A percentile compares a stretch with the other conserved stretches of the same genome.
phyloP scores from a whole-genome alignment of 2,113 vertebrate species.

The Limanda limanda region DNA sequence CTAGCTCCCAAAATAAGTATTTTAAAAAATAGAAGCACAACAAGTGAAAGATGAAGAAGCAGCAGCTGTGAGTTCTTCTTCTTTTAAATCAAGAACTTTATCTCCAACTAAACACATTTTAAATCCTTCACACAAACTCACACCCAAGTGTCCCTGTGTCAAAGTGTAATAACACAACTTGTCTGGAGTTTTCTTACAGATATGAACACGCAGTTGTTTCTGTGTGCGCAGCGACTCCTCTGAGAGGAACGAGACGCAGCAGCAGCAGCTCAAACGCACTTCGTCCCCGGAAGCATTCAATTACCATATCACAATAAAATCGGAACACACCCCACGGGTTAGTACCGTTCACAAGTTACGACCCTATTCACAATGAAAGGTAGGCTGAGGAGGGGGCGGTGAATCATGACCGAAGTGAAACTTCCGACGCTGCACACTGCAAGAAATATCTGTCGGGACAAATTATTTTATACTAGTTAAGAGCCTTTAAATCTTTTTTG shows the following conservation, averaged over 20 bases:
- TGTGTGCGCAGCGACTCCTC: slow-evolving; percentile 37
- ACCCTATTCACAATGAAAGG: background rate
- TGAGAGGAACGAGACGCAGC: slow-evolving; percentile 17
- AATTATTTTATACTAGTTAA: background rate
- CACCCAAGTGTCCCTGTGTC: background rate
- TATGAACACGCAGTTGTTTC: slow-evolving; percentile 5
- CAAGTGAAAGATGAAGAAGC: background rate
- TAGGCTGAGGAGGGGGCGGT: background rate
- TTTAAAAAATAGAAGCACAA: background rate
- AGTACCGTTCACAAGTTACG: background rate
- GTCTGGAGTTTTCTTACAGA: background rate
- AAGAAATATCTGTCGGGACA: slow-evolving; percentile 40
- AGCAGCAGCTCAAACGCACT: slow-evolving; percentile 28
- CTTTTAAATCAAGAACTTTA: background rate
- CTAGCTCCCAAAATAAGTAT: background rate
- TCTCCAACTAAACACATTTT: background rate
- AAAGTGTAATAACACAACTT: background rate
- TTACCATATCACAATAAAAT: slow-evolving; percentile 59
- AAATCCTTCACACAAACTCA: background rate
- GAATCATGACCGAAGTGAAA: background rate
- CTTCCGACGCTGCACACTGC: slow-evolving; percentile 34
- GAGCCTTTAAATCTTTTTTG: background rate
- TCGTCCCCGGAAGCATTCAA: slow-evolving; percentile 65
- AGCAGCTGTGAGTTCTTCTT: no score
- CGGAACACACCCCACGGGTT: slow-evolving; percentile 24